Base-by-base conservation (phyloP, 2,797 vertebrate genomes). In the Lagocephalus sceleratus region DNA sequence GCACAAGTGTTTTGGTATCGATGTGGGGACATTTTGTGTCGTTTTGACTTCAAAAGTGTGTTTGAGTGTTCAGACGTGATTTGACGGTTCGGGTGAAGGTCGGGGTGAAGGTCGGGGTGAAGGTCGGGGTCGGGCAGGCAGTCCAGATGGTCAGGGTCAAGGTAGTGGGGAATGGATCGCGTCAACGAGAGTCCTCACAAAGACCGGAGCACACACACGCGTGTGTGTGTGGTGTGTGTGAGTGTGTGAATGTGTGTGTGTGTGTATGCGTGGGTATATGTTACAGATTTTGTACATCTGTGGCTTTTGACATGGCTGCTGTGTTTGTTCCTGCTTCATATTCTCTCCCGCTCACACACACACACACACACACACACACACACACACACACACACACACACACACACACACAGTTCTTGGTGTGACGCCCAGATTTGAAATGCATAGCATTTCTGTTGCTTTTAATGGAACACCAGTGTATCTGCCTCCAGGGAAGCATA, bases 391-490 rank as follows among this genome's bases (percentile, higher is more conserved):
- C 69, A 47, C 42, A 51, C 5, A 0, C 10, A 71, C 20, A 7
- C 68, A 51, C 26, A 51, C 4, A 0, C 10, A 65, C n/a, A 3
- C 20, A 15, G 29, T 48, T 63, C 56, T 65, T 79, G 54, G 76
- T 75, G 74, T 52, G 59, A 54, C 26, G 60, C 66, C 62, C 63
- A 68, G 77, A 76, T 83, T 81, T 80, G 70, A 83, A 81, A 85
- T 80, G 72, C 80, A 81, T 74, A 49, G 68, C 20, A 57, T 71
- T 70, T 58, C 74, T 82, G 80, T 71, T 75, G 72, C 74, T 79
- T 77, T 76, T 81, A 85, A 83, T 84, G 81, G 80, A 76, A 76
- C 51, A 66, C 60, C 73, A 74, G 64, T 71, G 71, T 63, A 75
- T 73, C 65, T 50, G 66, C 78, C 82, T 73, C 66, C 0, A 52